Conservation (phyloP, 2,113 vertebrate species). For the Phyllopteryx taeniolatus region DNA sequence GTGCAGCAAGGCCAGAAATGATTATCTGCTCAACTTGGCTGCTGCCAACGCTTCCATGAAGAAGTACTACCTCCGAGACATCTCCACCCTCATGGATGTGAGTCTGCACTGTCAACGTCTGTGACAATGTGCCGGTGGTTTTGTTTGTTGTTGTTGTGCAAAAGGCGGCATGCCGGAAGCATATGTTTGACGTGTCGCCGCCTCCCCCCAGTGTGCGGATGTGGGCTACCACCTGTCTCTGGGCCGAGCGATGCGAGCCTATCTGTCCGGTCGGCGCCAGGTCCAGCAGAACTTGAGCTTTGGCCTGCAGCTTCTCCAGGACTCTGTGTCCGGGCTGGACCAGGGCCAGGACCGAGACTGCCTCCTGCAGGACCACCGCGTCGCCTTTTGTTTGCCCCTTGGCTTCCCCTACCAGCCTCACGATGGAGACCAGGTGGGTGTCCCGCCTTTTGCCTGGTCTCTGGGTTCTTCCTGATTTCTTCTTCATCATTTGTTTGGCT, state of each 20-base stretch:
- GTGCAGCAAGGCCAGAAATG: constrained; percentile 83
- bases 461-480: not conserved
- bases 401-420: constrained; percentile 84
- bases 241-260: constrained; percentile 74
- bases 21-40: constrained; percentile 83
- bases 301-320: constrained; percentile 76
- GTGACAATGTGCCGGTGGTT: not conserved
- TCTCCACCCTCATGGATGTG: constrained; percentile 82
- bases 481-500: not conserved
- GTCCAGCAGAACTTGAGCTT: constrained; percentile 72
- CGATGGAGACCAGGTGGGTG: constrained; percentile 81
- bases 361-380: constrained; percentile 76
- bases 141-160: not conserved
- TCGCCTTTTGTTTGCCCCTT: constrained; percentile 78
- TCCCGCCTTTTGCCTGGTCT: constrained; percentile 11
- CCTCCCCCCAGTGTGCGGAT: constrained; percentile 76
- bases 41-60: constrained; percentile 79
- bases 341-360: constrained; percentile 77
- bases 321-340: constrained; percentile 69
- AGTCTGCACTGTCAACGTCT: constrained; percentile 46
- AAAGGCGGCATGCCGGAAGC: not conserved
- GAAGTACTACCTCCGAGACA: constrained; percentile 81
- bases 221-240: constrained; percentile 81
- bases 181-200: not conserved
- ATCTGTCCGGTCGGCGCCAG: constrained; percentile 65